Conservation (phyloP, 1,140 invertebrate species). For the Ceratosolen fusciceps region DNA sequence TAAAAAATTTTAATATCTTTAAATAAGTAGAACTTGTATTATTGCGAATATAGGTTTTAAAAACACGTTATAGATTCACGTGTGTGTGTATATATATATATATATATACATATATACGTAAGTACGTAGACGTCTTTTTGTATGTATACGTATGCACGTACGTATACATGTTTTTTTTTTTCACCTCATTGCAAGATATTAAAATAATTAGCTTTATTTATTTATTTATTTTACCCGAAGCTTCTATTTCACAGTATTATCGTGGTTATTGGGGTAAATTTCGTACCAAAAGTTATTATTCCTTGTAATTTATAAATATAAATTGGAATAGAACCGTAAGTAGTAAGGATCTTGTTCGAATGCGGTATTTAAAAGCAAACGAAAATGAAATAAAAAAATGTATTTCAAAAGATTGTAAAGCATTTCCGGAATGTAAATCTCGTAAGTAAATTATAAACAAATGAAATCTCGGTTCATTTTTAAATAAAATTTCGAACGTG, state of each 20-base stretch:
- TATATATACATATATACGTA: no score
- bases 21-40: background rate
- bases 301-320: no score
- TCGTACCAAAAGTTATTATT: no score
- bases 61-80: no score
- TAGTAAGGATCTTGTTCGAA: no score
- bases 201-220: background rate
- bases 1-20: background rate
- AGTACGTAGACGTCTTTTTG: no score
- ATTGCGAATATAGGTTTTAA: background rate
- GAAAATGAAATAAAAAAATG: background rate
- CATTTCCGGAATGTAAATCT: no score
- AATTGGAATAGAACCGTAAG: no score
- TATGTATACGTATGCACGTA: background rate
- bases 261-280: background rate
- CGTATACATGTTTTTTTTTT: background rate
- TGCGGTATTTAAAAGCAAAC: background rate
- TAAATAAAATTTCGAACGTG: background rate
- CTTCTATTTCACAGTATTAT: background rate
- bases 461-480: no score
- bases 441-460: no score
- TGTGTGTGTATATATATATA: no score
- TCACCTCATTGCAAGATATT: background rate
- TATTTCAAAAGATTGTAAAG: background rate
- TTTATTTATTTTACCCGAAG: background rate